Percentiles rank a stretch among this genome's conserved stretches.
These are phyloP conservation scores for Alces alces DNA, from an alignment of 2,113 vertebrate genomes.

Conservation along the genomic window DNA sequence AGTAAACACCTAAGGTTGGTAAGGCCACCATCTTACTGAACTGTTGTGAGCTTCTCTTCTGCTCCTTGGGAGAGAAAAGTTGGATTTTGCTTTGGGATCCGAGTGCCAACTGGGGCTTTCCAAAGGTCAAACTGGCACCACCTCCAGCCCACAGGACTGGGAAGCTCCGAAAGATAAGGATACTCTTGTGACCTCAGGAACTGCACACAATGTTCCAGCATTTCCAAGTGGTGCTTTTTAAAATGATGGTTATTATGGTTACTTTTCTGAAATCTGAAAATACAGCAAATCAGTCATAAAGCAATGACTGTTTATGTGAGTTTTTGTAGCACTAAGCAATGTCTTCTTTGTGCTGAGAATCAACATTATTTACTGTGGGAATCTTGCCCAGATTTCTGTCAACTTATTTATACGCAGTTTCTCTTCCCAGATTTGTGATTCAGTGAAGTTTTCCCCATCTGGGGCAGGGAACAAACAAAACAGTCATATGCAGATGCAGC, in stretches of 20 bases:
- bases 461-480: not conserved
- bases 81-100: not conserved
- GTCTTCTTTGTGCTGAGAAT: slow-evolving; percentile 35
- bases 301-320: slow-evolving; percentile 26
- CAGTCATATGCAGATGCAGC: not conserved
- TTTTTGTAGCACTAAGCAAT: slow-evolving; percentile 37
- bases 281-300: slow-evolving; percentile 21
- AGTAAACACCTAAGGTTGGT: not conserved
- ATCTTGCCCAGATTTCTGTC: slow-evolving; percentile 42
- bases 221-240: not conserved
- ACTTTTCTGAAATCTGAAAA: slow-evolving; percentile 34
- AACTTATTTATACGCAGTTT: slow-evolving; percentile 16
- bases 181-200: not conserved
- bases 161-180: not conserved
- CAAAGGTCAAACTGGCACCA: not conserved
- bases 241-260: not conserved
- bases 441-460: not conserved
- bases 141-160: not conserved
- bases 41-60: not conserved
- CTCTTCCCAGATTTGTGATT: slow-evolving; percentile 22
- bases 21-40: not conserved
- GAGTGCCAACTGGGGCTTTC: not conserved
- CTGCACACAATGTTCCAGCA: not conserved
- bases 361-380: slow-evolving; percentile 51
- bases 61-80: not conserved